Base-by-base conservation (phyloP, 2,113 vertebrate species). In the Menura novaehollandiae region DNA sequence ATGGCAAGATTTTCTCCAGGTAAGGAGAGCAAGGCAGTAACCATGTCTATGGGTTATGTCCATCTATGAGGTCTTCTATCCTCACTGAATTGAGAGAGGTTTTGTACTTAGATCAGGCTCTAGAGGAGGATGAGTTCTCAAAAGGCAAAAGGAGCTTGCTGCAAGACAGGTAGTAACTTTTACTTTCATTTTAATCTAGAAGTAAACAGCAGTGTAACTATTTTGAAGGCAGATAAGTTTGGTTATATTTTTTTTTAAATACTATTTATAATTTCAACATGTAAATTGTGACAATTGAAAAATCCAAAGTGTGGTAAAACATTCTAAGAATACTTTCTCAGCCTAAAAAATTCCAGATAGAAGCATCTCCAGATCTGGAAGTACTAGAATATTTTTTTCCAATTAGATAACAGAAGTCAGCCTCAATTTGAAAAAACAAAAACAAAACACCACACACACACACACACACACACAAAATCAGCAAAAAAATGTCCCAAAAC, bases 1-100 rank as follows among this genome's bases (percentile, higher is more conserved):
- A 98, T 64, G 97, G 97, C 15, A 72, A 93, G 98, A 68, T 98
- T 98, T 96, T 98, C 91, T 94, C 96, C 97, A 91, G 97, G 96
- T 98, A 89, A 67, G 66, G 67, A 90, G 41, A 69, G 20, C 12
- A 62, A 73, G 41, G 28, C 77, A 66, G 72, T 41, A 46, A 30
- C 13, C 5, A 26, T 75, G 28, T 43, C 41, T 47, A 11, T 44
- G 24, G 12, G 7, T 53, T 37, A 0, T 39, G 21, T 55, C 9
- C 79, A 15, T 15, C 15, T 60, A 10, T 53, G 43, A n/a, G 60
- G 22, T 66, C 32, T 51, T 83, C 9, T 53, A 49, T 10, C n/a
- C 5, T 33, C 27, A 23, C 21, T 66, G 28, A 52, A 47, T 6
- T 47, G 35, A 43, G 53, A 60, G 12, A 55, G 3, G 12, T 44